These are phyloP conservation scores for Centrocercus urophasianus DNA, from an alignment of 2,113 vertebrate genomes.

Conservation along the genomic window DNA sequence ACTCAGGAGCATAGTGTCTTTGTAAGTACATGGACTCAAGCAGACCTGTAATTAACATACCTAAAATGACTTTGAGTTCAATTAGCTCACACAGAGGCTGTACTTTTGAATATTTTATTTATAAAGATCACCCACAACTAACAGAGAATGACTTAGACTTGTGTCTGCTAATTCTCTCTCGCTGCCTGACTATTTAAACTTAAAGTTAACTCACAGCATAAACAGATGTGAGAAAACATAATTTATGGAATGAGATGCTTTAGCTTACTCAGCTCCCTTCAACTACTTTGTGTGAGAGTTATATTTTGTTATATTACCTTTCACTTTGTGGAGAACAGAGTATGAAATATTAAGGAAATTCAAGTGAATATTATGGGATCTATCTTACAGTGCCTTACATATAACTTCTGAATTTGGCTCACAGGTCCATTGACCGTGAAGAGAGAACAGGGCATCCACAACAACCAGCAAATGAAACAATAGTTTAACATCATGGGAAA, in stretches of 20 bases:
- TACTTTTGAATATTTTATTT: not conserved
- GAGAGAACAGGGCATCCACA: not conserved
- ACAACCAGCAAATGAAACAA: not conserved
- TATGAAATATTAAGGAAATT: conserved; percentile 5
- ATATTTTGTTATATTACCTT: not conserved
- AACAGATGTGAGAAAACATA: not conserved
- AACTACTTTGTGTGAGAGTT: not conserved
- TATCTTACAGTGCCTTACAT: conserved; percentile 21
- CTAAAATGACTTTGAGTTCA: not conserved
- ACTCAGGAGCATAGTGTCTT: not conserved
- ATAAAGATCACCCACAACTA: not conserved
- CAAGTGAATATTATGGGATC: not conserved
- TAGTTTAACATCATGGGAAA: conserved; percentile 24
- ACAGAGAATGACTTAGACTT: not conserved
- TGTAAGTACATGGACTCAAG: not conserved
- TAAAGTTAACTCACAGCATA: not conserved
- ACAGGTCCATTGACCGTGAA: not conserved
- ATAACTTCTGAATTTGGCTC: conserved; percentile 26
- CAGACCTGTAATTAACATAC: not conserved
- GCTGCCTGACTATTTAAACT: not conserved
- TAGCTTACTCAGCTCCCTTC: not conserved
- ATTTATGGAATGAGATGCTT: not conserved
- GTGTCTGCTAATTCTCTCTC: not conserved
- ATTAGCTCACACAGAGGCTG: not conserved
- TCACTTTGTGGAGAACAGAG: not conserved